Conservation (phyloP, 2,888 invertebrate genomes). For the Antheraea yamamai region DNA sequence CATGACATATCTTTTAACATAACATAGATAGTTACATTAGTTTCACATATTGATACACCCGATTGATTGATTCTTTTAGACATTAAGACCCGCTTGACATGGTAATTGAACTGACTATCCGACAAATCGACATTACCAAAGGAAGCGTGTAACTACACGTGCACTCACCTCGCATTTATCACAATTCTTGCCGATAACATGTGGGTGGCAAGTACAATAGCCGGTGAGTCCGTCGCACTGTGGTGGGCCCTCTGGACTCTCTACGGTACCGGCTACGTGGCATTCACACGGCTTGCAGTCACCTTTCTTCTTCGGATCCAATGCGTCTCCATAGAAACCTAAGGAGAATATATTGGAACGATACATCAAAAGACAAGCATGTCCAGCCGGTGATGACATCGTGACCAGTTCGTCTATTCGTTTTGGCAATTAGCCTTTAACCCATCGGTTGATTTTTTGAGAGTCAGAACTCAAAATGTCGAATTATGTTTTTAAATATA, state of each 20-base stretch:
- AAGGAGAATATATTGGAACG: constrained; percentile 11
- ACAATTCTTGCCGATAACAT: constrained; percentile 91
- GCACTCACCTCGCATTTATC: constrained; percentile 84
- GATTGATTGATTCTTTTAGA: too few species aligned
- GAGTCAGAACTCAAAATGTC: too few species aligned
- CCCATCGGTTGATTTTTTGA: too few species aligned
- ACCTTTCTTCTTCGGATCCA: constrained; percentile 94
- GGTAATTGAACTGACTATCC: too few species aligned
- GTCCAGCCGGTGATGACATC: not conserved
- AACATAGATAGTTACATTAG: too few species aligned
- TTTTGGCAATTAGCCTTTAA: not conserved
- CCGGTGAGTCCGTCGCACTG: constrained; percentile 91
- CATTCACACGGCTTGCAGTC: constrained; percentile 95
- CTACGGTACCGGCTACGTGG: constrained; percentile 90
- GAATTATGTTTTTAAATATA: too few species aligned
- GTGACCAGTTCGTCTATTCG: not conserved
- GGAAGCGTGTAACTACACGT: not conserved
- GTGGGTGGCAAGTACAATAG: constrained; percentile 89
- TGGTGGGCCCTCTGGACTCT: constrained; percentile 86
- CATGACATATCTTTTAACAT: too few species aligned
- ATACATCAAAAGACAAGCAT: too few species aligned
- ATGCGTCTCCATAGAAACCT: constrained; percentile 97
- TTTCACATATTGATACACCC: too few species aligned
- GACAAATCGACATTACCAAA: not conserved
- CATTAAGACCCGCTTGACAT: too few species aligned